Conservation (phyloP, 2,888 invertebrate species). For the Temnothorax rugatulus region DNA sequence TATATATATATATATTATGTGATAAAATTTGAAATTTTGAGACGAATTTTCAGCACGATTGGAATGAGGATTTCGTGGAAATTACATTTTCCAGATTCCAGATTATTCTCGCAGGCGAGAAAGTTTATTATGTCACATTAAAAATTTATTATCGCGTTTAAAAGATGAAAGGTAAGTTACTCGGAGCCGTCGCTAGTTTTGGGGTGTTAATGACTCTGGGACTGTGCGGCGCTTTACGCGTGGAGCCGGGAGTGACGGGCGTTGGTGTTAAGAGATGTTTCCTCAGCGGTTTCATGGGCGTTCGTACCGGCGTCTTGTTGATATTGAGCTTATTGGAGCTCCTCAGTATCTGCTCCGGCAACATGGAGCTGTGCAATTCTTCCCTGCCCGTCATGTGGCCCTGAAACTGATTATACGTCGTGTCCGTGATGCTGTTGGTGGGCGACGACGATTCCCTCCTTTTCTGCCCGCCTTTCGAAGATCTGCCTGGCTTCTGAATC, state of each 20-base stretch:
- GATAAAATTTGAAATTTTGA: neutral
- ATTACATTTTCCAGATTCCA: too few relatives aligned
- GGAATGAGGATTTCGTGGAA: neutral
- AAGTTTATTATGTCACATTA: constrained; percentile 13
- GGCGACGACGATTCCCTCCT: constrained; percentile 45
- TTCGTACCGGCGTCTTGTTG: constrained; percentile 68
- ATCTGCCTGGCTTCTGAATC: neutral
- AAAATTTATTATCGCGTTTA: constrained; percentile 35
- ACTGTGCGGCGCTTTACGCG: constrained; percentile 62
- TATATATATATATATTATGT: neutral
- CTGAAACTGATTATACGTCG: constrained; percentile 85
- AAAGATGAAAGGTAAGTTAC: constrained; percentile 67
- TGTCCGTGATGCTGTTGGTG: constrained; percentile 44
- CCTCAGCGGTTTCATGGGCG: constrained; percentile 80
- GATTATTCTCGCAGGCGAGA: neutral
- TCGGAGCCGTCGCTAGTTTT: constrained; percentile 66
- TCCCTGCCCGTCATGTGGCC: constrained; percentile 87
- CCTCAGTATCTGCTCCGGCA: constrained; percentile 80
- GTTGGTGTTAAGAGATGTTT: constrained; percentile 73
- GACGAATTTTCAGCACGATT: constrained; percentile 15
- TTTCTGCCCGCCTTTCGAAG: neutral
- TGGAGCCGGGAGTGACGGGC: constrained; percentile 46
- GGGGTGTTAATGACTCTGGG: constrained; percentile 59
- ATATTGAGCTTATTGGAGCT: constrained; percentile 61
- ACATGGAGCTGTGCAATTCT: constrained; percentile 88